Evolutionary conservation across 2,113 vertebrate genomes (phyloP), one percentile per base, ranked within the genome.

Genomic region (Riparia riparia): DNA sequence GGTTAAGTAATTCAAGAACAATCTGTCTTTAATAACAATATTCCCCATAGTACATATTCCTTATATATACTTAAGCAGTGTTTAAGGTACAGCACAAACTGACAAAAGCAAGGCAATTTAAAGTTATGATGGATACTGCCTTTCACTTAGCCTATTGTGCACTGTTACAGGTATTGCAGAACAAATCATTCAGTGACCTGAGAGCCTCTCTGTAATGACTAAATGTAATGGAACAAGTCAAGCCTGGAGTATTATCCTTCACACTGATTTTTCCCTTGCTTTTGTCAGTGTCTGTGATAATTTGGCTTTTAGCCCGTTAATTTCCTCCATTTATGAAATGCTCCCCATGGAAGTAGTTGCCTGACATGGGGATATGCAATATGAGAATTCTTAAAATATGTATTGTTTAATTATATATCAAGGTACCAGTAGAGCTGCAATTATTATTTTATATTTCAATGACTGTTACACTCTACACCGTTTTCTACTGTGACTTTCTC

Each of bases 281-380:
- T 94, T 96, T 95, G 64, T 96, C 73, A 95, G 25, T 78, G 95
- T 78, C 82, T 94, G 13, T 95, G 54, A 82, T 94, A 95, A 97
- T 82, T 63, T 72, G 31, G 64, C 66, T 96, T 96, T 97, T 73
- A 96, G 74, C 68, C 79, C 0, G 0, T 50, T 96, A 87, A 96
- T 85, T 94, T 87, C 47, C 24, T 95, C 51, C 89, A 41, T 70
- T 95, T 95, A 82, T 1, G 0, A 92, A 95, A 74, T 1, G 4
- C 19, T 96, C 90, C 91, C 50, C 17, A 79, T 69, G 63, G 89
- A 73, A 73, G 8, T 51, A 82, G 61, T 31, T 76, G n/a, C 20
- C 58, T 94, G 71, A 28, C 21, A 63, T 82, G 78, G 85, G 68
- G 56, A 92, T 92, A 78, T 41, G 39, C 65, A 61, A 4, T 86